Evolutionary conservation across 30 jellyfish, hydroid and myxozoan species (phyloP), one percentile per base, ranked within the genome.

Genomic region (Hydractinia symbiolongicarpus): DNA sequence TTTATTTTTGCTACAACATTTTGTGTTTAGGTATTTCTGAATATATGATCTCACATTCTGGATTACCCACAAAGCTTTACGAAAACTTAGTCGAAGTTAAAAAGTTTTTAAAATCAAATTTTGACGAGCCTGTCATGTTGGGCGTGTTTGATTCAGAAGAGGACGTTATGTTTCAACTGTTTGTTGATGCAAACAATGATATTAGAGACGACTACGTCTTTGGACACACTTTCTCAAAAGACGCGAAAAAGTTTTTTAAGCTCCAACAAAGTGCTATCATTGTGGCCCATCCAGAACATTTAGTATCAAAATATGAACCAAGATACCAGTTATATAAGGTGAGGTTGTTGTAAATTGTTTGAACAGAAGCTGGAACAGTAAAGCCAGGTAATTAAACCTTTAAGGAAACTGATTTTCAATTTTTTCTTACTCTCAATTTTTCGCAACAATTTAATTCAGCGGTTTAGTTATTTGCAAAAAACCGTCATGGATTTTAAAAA

Each of bases 141-240:
- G 99, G 96, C 16, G 81, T 94, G n/a, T 88, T 88, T 85, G 95
- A 84, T 17, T 85, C 82, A 67, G 95, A 84, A 79, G 82, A 66
- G 8, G 99, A 94, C 67, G 96, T 96, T 5, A 30, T 94, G 83
- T 87, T 56, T 72, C 71, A 62, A 58, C 76, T 89, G 11, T 94
- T 15, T 67, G 66, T 88, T 6, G 96, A 85, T 14, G 95, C 99
- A 16, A 94, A 94, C 70, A 88, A 94, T 84, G 99, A 85, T 77
- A 51, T 94, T 55, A 76, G 99, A 56, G 96, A 83, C 56, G 96
- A 88, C 9, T 94, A 88, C 79, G 55, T 66, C 15, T 94, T 94
- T 82, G 99, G 94, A 13, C 99, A 94, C 88, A 94, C 99, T 13
- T 94, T 94, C 85, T 96, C 95, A 50, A 50, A 79, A 70, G 82